phyloP scores from a whole-genome alignment of 2,888 invertebrate genomes.

The Chrysina gloriosa region DNA sequence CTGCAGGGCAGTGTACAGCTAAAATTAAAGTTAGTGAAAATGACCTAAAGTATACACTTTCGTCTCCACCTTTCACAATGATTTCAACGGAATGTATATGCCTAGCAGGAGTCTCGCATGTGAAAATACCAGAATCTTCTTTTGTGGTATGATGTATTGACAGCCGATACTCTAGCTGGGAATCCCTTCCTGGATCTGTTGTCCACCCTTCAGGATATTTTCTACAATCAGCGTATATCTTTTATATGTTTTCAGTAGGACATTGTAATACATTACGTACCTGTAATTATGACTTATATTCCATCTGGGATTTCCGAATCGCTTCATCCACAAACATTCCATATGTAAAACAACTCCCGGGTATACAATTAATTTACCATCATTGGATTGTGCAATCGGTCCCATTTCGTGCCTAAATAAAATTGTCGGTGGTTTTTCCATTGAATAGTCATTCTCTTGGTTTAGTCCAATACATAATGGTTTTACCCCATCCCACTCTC shows the following conservation, averaged over 20 bases:
- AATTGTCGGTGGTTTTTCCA: conserved; percentile 89
- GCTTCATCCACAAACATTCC: conserved; percentile 89
- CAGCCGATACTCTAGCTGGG: conserved; percentile 82
- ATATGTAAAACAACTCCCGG: conserved; percentile 88
- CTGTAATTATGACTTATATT: conserved; percentile 77
- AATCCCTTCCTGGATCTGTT: conserved; percentile 81
- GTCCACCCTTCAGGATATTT: conserved; percentile 86
- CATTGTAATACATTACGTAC: conserved; percentile 57
- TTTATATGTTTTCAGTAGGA: conserved; percentile 51
- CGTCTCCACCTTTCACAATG: conserved; percentile 76
- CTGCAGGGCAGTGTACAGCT: conserved; percentile 83
- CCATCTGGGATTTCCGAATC: conserved; percentile 90
- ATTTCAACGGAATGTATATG: conserved; percentile 85
- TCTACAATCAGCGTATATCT: conserved; percentile 58
- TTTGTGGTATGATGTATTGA: conserved; percentile 84
- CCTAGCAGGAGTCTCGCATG: conserved; percentile 87
- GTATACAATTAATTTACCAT: conserved; percentile 86
- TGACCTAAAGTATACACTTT: not conserved
- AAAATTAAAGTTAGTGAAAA: conserved; percentile 17
- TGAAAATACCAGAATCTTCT: conserved; percentile 86
- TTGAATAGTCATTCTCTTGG: conserved; percentile 88
- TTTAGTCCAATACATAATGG: conserved; percentile 85
- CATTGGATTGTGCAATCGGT: conserved; percentile 88
- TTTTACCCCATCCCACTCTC: conserved; percentile 83
- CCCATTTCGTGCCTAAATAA: conserved; percentile 84